Evolutionary conservation across 64 coral and sea anemone genomes (phyloP), one percentile per base, ranked within the genome.

Genomic region (Dendronephthya gigantea): DNA sequence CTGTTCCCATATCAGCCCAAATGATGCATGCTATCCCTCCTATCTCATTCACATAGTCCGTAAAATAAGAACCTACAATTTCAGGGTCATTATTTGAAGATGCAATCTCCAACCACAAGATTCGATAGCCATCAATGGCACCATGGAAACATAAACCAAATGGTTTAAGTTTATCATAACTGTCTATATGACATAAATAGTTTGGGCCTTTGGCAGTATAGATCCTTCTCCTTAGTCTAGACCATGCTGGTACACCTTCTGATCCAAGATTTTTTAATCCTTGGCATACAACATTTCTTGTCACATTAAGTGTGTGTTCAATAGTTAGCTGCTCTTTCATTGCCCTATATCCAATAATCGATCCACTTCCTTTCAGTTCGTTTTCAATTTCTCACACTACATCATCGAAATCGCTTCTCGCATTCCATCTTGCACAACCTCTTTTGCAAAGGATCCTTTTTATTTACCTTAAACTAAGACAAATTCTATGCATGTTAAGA

Each of bases 291-390:
- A 68, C 85, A 89, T 93, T 84, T 82, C 88, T 75, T 32, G 84
- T 84, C 34, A 90, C 85, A 17, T 48, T 47, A 9, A 90, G 85
- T 17, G 81, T 40, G 40, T 90, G 52, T 40, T 93, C 8, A 38
- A 68, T 87, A 23, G 40, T 93, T 82, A 88, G n/a, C n/a, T n/a
- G n/a, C n/a, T n/a, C n/a, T n/a, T n/a, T n/a, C n/a, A 93, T 90
- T 59, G 85, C 83, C 47, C 91, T 79, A 75, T 90, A 93, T 39
- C 91, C 91, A 32, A 93, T 59, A n/a, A 72, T 82, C 48, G 83
- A 49, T 16, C 88, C 88, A 90, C 88, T 93, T 83, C 91, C 88
- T 14, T 51, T 40, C 49, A 93, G 48, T 90, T 93, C 88, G 23
- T 69, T 47, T 23, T 93, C 91, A 82, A 93, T 83, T 4, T 33